These are phyloP conservation scores for Diorhabda elongata DNA, from an alignment of 1,140 invertebrate genomes.

Conservation along the genomic window DNA sequence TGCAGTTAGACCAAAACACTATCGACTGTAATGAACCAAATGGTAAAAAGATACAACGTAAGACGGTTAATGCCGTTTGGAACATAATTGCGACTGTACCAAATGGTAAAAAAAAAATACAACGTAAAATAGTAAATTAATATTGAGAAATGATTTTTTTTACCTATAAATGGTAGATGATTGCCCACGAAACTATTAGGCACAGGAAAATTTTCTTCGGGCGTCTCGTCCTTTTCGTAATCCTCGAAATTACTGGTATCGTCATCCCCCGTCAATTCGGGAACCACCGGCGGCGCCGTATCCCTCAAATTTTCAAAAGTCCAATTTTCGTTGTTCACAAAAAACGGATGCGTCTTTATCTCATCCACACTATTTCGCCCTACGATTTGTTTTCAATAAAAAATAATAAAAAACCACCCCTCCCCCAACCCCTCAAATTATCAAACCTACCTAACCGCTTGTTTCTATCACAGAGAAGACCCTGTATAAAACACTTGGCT, in stretches of 20 bases:
- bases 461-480: constrained; percentile 89
- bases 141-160: not conserved
- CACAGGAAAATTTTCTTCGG: constrained; percentile 88
- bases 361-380: constrained; percentile 87
- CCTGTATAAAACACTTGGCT: constrained; percentile 89
- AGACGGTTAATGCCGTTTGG: no score
- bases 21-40: no score
- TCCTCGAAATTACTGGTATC: constrained; percentile 99
- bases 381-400: not conserved
- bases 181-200: constrained; percentile 98
- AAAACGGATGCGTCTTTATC: constrained; percentile 93
- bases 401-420: not conserved
- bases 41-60: no score
- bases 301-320: constrained; percentile 93
- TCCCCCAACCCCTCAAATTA: not conserved
- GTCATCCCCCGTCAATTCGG: constrained; percentile 91
- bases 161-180: constrained; percentile 89
- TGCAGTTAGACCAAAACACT: no score
- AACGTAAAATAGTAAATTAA: no score
- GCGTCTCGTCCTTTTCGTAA: constrained; percentile 85
- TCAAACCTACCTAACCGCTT: constrained; percentile 70
- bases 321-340: constrained; percentile 91
- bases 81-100: no score
- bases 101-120: no score
- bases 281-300: constrained; percentile 93